These are phyloP conservation scores for Orbicella faveolata DNA, from an alignment of 64 coral and sea anemone genomes.

Conservation along the genomic window DNA sequence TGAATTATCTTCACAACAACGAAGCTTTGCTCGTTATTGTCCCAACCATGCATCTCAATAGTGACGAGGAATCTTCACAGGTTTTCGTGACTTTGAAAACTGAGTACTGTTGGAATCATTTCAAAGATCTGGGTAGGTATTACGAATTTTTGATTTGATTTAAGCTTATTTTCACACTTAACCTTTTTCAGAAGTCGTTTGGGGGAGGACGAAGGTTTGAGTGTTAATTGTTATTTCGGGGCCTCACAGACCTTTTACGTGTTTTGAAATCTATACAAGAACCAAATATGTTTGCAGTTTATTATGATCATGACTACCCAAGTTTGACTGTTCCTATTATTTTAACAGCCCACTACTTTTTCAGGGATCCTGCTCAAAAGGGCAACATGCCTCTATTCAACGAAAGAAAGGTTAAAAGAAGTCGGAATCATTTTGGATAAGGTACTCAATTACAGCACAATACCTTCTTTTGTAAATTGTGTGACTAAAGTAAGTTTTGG, in stretches of 20 bases:
- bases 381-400: conserved; percentile 91
- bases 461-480: neutral
- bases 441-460: conserved; percentile 35
- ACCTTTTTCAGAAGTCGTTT: too few relatives aligned
- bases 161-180: too few relatives aligned
- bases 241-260: too few relatives aligned
- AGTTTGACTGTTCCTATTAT: too few relatives aligned
- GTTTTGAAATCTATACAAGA: too few relatives aligned
- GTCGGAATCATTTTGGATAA: conserved; percentile 90
- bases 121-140: conserved; percentile 82
- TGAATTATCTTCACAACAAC: conserved; percentile 73
- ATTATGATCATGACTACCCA: too few relatives aligned
- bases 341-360: neutral
- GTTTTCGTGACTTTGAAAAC: conserved; percentile 39
- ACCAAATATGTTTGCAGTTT: too few relatives aligned
- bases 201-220: too few relatives aligned
- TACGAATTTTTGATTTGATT: neutral
- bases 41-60: conserved; percentile 39
- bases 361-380: conserved; percentile 87
- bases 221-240: too few relatives aligned
- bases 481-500: neutral
- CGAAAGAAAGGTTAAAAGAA: conserved; percentile 90
- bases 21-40: conserved; percentile 67
- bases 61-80: neutral
- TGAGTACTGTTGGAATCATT: conserved; percentile 54